Percentiles rank a stretch among this genome's conserved stretches.
phyloP scores from a whole-genome alignment of 2,113 vertebrate species.

The Psilopogon haemacephalus region DNA sequence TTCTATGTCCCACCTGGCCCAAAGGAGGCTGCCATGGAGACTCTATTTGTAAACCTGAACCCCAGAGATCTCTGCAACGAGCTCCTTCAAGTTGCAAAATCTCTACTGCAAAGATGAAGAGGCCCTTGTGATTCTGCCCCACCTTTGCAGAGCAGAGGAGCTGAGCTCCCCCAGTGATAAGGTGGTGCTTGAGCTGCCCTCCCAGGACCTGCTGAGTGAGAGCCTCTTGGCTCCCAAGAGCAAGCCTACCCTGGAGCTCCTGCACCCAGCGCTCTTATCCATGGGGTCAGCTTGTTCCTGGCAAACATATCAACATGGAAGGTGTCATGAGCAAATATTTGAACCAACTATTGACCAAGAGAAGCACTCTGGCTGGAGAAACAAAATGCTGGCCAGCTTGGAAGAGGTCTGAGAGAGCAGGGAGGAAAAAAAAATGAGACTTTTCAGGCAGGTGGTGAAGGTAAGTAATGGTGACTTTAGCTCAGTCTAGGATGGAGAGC shows the following conservation, averaged over 20 bases:
- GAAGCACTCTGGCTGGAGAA: neutral
- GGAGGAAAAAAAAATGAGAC: neutral
- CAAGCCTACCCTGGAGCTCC: neutral
- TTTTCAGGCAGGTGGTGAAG: neutral
- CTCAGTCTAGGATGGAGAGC: neutral
- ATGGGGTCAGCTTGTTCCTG: neutral
- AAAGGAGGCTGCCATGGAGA: fast-evolving
- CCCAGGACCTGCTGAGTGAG: neutral
- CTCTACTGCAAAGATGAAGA: neutral
- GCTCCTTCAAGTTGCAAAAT: neutral
- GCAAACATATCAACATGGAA: neutral
- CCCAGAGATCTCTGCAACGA: neutral
- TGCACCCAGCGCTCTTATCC: neutral
- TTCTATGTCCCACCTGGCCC: no score
- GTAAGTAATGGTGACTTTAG: neutral
- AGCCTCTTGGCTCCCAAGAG: neutral
- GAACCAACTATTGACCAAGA: neutral
- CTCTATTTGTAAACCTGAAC: neutral
- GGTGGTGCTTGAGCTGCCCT: fast-evolving
- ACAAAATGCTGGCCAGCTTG: neutral
- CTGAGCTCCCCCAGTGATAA: fast-evolving
- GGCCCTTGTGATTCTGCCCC: neutral
- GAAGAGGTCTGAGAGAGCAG: neutral
- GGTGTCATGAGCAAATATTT: neutral
- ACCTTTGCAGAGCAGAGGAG: neutral